Percentiles rank a stretch among this genome's conserved stretches.
Conservation (phyloP, 1,140 invertebrate genomes). For the Agraylea sexmaculata region DNA sequence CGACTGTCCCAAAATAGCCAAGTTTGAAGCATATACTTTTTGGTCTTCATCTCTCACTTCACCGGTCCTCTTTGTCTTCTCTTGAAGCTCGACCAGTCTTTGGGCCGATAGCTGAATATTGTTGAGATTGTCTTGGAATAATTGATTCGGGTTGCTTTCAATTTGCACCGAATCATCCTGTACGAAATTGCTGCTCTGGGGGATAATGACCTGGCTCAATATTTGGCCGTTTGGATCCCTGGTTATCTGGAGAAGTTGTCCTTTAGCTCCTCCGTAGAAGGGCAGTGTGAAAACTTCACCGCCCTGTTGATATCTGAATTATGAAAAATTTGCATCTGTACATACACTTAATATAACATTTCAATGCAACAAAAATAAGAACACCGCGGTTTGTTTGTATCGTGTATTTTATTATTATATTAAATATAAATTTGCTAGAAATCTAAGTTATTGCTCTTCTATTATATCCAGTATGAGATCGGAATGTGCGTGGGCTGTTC, state of each 20-base stretch:
- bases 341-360: too few relatives aligned
- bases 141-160: slow-evolving; percentile 8
- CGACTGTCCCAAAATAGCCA: slow-evolving; percentile 33
- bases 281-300: slow-evolving; percentile 25
- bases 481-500: slow-evolving; percentile 55
- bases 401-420: too few relatives aligned
- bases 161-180: slow-evolving; percentile 4
- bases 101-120: slow-evolving; percentile 37
- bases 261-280: slow-evolving; percentile 55
- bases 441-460: slow-evolving; percentile 12
- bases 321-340: neutral
- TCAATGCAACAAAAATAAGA: too few relatives aligned
- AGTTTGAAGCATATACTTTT: slow-evolving; percentile 31
- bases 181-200: slow-evolving; percentile 19
- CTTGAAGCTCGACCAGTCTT: slow-evolving; percentile 38
- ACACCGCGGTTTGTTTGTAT: too few relatives aligned
- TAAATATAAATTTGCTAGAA: neutral
- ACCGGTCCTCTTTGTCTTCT: slow-evolving; percentile 35
- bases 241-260: slow-evolving; percentile 48
- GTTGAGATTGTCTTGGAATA: slow-evolving; percentile 22
- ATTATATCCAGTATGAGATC: slow-evolving; percentile 41
- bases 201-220: slow-evolving; percentile 37
- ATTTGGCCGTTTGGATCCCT: slow-evolving; percentile 39
- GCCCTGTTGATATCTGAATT: slow-evolving; percentile 12
- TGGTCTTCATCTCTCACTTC: slow-evolving; percentile 33